A percentile compares a stretch with the other conserved stretches of the same genome.
These are phyloP conservation scores for Hemitrygon akajei DNA, from an alignment of 2,797 vertebrate species.

Conservation along the genomic window DNA sequence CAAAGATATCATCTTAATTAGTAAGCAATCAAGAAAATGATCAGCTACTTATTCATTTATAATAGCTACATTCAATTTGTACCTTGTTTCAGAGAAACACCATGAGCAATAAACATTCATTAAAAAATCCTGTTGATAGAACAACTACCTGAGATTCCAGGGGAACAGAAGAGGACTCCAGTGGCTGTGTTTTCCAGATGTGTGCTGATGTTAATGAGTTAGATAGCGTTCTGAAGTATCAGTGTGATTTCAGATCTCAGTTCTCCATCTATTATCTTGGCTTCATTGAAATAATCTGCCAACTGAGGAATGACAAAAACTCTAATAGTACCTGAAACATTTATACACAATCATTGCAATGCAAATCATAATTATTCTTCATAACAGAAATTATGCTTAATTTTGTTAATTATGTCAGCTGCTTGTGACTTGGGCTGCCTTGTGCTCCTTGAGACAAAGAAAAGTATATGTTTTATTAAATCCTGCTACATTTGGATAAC, in stretches of 20 bases:
- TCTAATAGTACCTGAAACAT: background rate
- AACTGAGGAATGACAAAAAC: constrained; percentile 8
- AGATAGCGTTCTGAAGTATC: background rate
- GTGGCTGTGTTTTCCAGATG: constrained; percentile 33
- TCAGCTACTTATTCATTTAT: constrained; percentile 32
- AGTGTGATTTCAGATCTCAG: background rate
- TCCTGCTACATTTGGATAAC: background rate
- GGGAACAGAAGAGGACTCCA: constrained; percentile 24
- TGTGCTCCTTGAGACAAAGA: background rate
- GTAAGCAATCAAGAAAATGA: constrained; percentile 29
- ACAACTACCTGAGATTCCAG: constrained; percentile 12
- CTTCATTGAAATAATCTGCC: constrained; percentile 16
- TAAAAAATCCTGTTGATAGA: background rate
- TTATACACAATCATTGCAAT: constrained; percentile 15
- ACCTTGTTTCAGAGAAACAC: constrained; percentile 26
- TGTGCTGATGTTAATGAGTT: background rate
- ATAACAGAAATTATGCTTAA: background rate
- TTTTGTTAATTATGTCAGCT: constrained; percentile 1
- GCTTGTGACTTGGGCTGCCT: background rate
- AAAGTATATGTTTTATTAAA: background rate
- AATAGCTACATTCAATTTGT: constrained; percentile 28
- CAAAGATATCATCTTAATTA: constrained; percentile 19
- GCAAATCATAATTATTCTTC: constrained; percentile 31
- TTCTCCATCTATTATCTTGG: background rate
- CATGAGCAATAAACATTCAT: constrained; percentile 28